These are phyloP conservation scores for Drosophila willistoni DNA, from an alignment of 1,140 invertebrate species.

Conservation along the genomic window DNA sequence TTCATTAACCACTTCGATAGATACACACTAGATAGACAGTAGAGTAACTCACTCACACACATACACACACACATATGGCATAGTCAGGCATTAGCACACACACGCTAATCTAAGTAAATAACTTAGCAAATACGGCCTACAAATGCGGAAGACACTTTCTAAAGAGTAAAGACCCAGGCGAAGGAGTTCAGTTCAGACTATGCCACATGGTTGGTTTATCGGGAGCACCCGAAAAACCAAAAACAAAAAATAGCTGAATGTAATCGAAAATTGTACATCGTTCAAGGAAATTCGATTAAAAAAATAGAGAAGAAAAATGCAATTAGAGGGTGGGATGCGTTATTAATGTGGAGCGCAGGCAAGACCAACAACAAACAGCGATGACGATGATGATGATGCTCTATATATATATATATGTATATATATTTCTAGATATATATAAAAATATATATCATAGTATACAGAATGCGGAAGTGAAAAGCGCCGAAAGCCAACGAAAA, in stretches of 20 bases:
- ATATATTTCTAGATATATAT: constrained; percentile 18
- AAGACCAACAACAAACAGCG: constrained; percentile 11
- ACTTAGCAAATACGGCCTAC: constrained; percentile 47
- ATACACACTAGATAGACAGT: constrained; percentile 37
- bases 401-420: constrained; percentile 24
- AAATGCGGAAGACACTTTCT: constrained; percentile 79
- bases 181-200: too few species aligned
- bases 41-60: constrained; percentile 42
- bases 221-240: constrained; percentile 49
- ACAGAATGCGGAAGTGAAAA: constrained; percentile 74
- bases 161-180: constrained; percentile 37
- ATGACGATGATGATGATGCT: constrained; percentile 30
- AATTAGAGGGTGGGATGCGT: constrained; percentile 83
- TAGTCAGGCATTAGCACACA: constrained; percentile 66
- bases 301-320: constrained; percentile 54
- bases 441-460: constrained; percentile 4
- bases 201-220: constrained; percentile 41
- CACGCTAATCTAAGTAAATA: constrained; percentile 77
- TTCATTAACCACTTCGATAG: constrained; percentile 65
- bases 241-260: constrained; percentile 40
- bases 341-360: constrained; percentile 78
- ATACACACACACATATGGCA: constrained; percentile 10
- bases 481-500: constrained; percentile 52
- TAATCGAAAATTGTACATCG: constrained; percentile 83
- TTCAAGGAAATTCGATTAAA: constrained; percentile 76